phyloP scores from a whole-genome alignment of 64 coral and sea anemone genomes.

The Orbicella faveolata region DNA sequence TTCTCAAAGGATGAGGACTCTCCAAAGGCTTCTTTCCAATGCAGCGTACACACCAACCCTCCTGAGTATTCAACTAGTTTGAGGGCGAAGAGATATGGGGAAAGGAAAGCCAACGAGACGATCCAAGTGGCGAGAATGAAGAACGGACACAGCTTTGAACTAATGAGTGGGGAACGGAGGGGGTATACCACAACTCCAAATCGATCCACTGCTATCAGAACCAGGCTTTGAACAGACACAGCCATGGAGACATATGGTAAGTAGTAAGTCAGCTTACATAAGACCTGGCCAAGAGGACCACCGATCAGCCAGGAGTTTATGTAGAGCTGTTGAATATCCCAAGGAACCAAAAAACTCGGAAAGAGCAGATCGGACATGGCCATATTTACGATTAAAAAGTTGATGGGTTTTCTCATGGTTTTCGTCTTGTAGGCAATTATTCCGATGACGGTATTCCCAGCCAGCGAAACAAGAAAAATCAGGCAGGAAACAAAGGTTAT shows the following conservation, averaged over 20 bases:
- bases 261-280: background rate
- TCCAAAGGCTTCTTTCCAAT: background rate
- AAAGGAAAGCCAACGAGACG: background rate
- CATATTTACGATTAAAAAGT: no score
- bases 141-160: no score
- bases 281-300: no score
- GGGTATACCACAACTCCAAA: no score
- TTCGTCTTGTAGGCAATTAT: no score
- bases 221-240: background rate
- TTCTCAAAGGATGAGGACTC: background rate
- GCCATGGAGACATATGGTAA: background rate
- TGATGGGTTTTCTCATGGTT: no score
- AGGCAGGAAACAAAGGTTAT: no score
- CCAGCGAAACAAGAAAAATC: no score
- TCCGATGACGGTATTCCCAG: no score
- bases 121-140: no score
- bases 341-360: background rate
- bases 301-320: background rate
- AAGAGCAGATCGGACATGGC: background rate
- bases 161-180: no score
- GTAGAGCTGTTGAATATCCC: background rate
- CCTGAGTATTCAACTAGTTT: slow-evolving; percentile 2
- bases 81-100: background rate
- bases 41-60: background rate
- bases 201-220: no score